Evolutionary conservation across 2,113 vertebrate species (phyloP).

Genomic region (Phasianus colchicus): DNA sequence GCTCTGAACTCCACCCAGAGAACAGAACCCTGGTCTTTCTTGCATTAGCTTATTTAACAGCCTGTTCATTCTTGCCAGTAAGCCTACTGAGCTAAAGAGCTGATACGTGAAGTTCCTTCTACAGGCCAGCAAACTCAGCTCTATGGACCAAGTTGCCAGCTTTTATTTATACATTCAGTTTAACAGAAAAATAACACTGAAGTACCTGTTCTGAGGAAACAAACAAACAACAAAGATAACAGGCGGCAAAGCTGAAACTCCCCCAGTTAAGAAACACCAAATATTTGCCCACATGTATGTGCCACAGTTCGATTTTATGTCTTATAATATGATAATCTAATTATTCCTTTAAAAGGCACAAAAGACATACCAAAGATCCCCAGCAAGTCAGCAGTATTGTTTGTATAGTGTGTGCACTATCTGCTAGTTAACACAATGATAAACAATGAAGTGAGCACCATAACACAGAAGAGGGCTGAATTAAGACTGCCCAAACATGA

Average conservation of each 20-base stretch:
- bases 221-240: background rate
- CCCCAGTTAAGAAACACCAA: background rate
- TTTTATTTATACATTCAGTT: background rate
- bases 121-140: rapidly evolving
- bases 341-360: background rate
- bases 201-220: background rate
- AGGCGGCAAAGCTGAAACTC: background rate
- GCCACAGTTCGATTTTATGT: background rate
- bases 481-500: background rate
- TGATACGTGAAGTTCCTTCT: background rate
- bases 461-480: background rate
- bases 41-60: background rate
- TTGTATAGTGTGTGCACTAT: background rate
- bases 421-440: background rate
- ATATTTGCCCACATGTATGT: background rate
- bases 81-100: background rate
- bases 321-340: background rate
- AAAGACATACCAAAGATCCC: background rate
- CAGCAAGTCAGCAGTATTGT: background rate
- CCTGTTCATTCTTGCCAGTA: background rate
- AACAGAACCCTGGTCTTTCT: background rate
- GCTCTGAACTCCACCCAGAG: background rate
- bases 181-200: background rate
- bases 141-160: too few species aligned
- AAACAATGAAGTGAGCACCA: background rate